Percentiles rank a stretch among this genome's conserved stretches.
phyloP scores from a whole-genome alignment of 2,113 vertebrate genomes.

The Delphinus delphis region DNA sequence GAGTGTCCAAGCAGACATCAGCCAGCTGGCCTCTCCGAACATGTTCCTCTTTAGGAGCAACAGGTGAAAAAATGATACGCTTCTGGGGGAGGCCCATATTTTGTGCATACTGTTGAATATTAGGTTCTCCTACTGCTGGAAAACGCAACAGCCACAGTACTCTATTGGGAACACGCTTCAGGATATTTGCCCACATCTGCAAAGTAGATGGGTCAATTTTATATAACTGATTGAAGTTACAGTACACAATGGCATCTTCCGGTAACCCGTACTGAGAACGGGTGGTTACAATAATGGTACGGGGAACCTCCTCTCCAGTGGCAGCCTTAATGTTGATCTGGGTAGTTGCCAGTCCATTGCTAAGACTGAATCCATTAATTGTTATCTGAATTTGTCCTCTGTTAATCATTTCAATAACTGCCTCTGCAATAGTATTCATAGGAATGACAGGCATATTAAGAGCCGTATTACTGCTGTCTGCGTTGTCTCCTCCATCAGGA shows the following conservation, averaged over 20 bases:
- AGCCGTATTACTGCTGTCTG: no score
- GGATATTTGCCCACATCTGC: conserved; percentile 99
- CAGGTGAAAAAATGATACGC: conserved; percentile 97
- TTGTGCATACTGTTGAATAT: conserved; percentile 97
- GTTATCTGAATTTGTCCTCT: no score
- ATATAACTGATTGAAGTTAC: conserved; percentile 99
- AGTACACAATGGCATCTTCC: conserved; percentile 92
- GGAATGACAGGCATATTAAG: no score
- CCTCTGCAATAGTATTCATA: no score
- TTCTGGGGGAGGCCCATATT: conserved; percentile 94
- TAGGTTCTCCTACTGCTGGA: conserved; percentile 97
- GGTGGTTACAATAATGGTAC: no score
- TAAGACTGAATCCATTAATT: no score
- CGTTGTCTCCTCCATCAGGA: no score
- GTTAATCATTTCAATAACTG: no score
- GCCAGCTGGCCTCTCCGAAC: conserved; percentile 97
- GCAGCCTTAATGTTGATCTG: no score
- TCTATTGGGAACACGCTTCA: conserved; percentile 97
- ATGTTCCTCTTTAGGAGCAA: conserved; percentile 98
- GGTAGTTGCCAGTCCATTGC: no score
- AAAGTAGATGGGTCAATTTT: conserved; percentile 98
- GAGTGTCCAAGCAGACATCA: conserved; percentile 97
- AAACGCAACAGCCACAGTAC: conserved; percentile 98
- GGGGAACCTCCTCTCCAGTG: no score
- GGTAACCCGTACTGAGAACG: no score